Conservation (phyloP, 1,140 invertebrate genomes). For the Lanistes nyassanus region DNA sequence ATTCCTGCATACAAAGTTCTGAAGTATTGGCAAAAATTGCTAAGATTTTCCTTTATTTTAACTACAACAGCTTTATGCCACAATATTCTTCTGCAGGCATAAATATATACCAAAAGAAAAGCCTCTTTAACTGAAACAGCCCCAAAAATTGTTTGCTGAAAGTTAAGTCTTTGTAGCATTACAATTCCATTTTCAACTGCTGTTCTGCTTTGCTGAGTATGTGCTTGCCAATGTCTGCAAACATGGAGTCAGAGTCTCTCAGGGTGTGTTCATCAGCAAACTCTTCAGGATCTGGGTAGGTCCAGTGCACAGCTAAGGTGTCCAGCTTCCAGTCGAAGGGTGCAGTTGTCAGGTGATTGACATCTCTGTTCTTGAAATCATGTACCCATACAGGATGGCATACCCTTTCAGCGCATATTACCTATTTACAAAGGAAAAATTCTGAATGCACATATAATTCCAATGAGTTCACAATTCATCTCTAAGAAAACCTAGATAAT, state of each 20-base stretch:
- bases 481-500: no score
- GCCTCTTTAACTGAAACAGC: no score
- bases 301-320: slow-evolving; percentile 43
- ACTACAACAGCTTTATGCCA: no score
- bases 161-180: neutral
- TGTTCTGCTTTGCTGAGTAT: slow-evolving; percentile 32
- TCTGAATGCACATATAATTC: no score
- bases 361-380: slow-evolving; percentile 31
- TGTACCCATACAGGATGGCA: slow-evolving; percentile 42
- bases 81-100: neutral
- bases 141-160: no score
- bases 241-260: slow-evolving; percentile 26
- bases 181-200: slow-evolving; percentile 1
- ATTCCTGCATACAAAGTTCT: no score
- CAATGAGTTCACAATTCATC: no score
- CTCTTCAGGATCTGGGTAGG: slow-evolving; percentile 40
- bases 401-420: slow-evolving; percentile 36
- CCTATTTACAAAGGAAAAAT: slow-evolving; percentile 10
- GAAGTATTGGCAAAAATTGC: no score
- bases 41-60: no score
- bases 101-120: neutral
- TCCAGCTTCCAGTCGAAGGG: slow-evolving; percentile 40
- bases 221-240: slow-evolving; percentile 38
- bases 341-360: slow-evolving; percentile 28
- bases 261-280: slow-evolving; percentile 31